Conservation (phyloP, 2,888 invertebrate genomes). For the Mimumesa dahlbomi region DNA sequence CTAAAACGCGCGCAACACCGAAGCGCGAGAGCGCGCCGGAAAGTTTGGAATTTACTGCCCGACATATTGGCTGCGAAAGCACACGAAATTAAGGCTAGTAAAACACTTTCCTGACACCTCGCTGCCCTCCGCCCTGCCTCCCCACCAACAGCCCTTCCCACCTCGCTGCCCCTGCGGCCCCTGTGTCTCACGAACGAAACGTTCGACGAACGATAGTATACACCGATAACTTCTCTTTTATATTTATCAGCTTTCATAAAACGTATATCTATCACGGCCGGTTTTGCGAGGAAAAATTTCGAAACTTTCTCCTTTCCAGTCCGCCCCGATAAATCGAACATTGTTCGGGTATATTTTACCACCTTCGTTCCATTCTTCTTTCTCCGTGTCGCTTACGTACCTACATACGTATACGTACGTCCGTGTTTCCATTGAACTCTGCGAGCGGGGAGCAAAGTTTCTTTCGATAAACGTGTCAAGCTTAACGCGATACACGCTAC, state of each 20-base stretch:
- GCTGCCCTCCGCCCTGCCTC: constrained; percentile 9
- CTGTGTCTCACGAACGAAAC: constrained; percentile 40
- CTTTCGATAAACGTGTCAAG: too few species aligned
- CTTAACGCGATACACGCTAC: too few species aligned
- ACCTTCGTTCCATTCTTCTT: too few species aligned
- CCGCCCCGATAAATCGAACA: too few species aligned
- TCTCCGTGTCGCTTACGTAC: too few species aligned
- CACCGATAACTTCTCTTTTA: constrained; percentile 21
- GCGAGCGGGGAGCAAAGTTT: too few species aligned
- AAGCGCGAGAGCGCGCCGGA: constrained; percentile 66
- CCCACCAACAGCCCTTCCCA: constrained; percentile 4
- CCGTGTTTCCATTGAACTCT: too few species aligned
- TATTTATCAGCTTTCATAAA: constrained; percentile 13
- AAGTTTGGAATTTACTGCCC: constrained; percentile 78
- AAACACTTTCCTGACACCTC: constrained; percentile 77
- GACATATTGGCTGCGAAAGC: constrained; percentile 79
- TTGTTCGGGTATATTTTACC: too few species aligned
- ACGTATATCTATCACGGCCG: constrained; percentile 22
- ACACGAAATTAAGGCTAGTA: constrained; percentile 79
- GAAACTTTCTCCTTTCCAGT: too few species aligned
- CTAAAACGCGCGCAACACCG: constrained; percentile 67
- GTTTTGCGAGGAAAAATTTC: not conserved
- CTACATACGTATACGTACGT: too few species aligned
- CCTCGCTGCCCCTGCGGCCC: constrained; percentile 11
- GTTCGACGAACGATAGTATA: constrained; percentile 40